A percentile compares a stretch with the other conserved stretches of the same genome.
These are phyloP conservation scores for Drosophila biarmipes DNA, from an alignment of 1,140 invertebrate genomes.

Conservation along the genomic window DNA sequence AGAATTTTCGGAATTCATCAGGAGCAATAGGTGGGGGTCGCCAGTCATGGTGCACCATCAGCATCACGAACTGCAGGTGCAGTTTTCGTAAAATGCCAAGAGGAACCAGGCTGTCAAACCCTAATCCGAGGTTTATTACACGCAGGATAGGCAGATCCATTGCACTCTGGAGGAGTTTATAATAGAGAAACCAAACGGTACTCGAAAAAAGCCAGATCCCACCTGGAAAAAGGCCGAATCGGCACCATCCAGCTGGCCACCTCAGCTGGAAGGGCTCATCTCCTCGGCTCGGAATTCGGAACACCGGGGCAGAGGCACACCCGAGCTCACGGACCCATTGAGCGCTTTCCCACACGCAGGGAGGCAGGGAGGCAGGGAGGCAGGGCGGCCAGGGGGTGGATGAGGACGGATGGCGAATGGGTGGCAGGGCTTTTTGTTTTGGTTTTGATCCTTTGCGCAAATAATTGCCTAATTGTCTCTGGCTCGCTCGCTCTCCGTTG, in stretches of 20 bases:
- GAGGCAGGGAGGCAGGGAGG: no score
- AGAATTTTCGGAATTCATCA: no score
- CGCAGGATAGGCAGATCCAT: not conserved
- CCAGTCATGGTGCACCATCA: no score
- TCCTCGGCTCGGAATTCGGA: constrained; percentile 40
- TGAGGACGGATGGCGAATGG: constrained; percentile 19
- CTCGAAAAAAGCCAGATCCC: not conserved
- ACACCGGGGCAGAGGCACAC: constrained; percentile 14
- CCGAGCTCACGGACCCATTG: constrained; percentile 23
- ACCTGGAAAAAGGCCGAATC: constrained; percentile 1
- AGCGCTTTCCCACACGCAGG: constrained; percentile 41
- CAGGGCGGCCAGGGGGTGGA: constrained; percentile 4
- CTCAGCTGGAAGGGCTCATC: constrained; percentile 4
- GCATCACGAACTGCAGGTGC: no score
- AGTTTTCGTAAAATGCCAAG: no score
- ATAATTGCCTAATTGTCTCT: constrained; percentile 84
- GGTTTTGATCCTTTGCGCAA: constrained; percentile 83
- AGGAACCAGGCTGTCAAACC: no score
- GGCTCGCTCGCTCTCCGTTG: constrained; percentile 50
- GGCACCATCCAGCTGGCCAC: constrained; percentile 6
- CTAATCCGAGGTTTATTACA: no score
- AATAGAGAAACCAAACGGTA: no score
- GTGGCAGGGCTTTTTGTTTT: constrained; percentile 74
- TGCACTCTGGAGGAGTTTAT: not conserved
- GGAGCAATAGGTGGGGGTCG: no score